Conservation (phyloP, 1,140 invertebrate species). For the Ericerus pela region DNA sequence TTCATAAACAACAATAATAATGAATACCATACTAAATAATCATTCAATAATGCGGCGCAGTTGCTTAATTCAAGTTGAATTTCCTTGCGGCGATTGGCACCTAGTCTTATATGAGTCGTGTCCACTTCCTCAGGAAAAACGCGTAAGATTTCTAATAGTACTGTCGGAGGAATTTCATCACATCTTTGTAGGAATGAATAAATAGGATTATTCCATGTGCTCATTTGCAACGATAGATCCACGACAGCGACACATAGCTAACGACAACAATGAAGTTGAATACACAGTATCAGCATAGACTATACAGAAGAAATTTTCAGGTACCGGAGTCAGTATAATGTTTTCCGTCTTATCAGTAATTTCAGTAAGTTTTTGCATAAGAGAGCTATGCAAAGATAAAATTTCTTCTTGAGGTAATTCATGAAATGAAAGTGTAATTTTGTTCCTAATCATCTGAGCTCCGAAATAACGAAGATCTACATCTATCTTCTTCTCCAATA, state of each 20-base stretch:
- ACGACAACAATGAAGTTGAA: constrained; percentile 21
- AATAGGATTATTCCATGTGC: constrained; percentile 76
- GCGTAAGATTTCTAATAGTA: constrained; percentile 79
- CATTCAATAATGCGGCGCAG: background rate
- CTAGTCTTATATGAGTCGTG: constrained; percentile 64
- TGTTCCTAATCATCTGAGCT: constrained; percentile 91
- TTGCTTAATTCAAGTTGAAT: constrained; percentile 53
- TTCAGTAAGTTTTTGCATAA: constrained; percentile 75
- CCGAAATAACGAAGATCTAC: constrained; percentile 92
- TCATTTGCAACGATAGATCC: constrained; percentile 87
- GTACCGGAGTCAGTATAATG: constrained; percentile 76
- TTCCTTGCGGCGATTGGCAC: constrained; percentile 74
- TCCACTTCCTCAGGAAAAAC: constrained; percentile 93
- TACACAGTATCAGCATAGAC: background rate
- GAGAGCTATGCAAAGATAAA: constrained; percentile 71
- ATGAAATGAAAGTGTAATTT: constrained; percentile 83
- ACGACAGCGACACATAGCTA: constrained; percentile 79
- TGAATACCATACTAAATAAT: background rate
- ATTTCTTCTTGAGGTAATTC: constrained; percentile 79
- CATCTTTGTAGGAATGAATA: constrained; percentile 63
- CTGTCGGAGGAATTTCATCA: constrained; percentile 47
- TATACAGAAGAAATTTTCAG: background rate
- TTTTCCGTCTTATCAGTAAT: constrained; percentile 65
- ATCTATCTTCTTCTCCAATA: constrained; percentile 71
- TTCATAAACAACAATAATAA: background rate